Conservation (phyloP, 1,140 invertebrate species). For the Lucilia sericata region DNA sequence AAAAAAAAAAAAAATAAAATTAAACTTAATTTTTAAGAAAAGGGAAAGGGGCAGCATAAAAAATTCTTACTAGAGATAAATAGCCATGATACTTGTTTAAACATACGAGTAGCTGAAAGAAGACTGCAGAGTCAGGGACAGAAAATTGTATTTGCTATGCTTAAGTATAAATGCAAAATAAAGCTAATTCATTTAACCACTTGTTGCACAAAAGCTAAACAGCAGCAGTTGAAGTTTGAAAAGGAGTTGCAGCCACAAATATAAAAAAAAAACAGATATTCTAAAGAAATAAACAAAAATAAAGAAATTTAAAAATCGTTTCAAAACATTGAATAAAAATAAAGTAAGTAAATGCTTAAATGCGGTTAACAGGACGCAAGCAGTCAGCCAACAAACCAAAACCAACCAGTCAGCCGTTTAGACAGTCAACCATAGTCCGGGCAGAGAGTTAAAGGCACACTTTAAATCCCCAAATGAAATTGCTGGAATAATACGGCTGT, state of each 20-base stretch:
- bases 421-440: not conserved
- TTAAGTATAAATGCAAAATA: slow-evolving; percentile 34
- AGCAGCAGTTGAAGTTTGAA: not conserved
- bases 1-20: not conserved
- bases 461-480: slow-evolving; percentile 40
- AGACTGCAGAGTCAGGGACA: not conserved
- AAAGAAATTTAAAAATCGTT: slow-evolving; percentile 24
- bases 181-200: slow-evolving; percentile 39
- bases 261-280: not conserved
- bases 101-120: not conserved
- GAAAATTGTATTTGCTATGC: not conserved
- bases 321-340: slow-evolving; percentile 12
- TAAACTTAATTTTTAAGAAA: slow-evolving; percentile 4
- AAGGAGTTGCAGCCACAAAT: not conserved
- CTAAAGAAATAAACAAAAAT: slow-evolving; percentile 25
- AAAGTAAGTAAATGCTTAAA: slow-evolving; percentile 16
- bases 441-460: slow-evolving; percentile 38
- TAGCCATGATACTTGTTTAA: not conserved
- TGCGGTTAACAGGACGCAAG: slow-evolving; percentile 16
- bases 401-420: not conserved
- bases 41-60: not conserved
- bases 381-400: not conserved
- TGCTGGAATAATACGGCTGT: slow-evolving; percentile 29
- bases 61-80: not conserved
- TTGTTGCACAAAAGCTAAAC: slow-evolving; percentile 1